phyloP scores from a whole-genome alignment of 2,888 invertebrate genomes.

The Byasa hedistus region DNA sequence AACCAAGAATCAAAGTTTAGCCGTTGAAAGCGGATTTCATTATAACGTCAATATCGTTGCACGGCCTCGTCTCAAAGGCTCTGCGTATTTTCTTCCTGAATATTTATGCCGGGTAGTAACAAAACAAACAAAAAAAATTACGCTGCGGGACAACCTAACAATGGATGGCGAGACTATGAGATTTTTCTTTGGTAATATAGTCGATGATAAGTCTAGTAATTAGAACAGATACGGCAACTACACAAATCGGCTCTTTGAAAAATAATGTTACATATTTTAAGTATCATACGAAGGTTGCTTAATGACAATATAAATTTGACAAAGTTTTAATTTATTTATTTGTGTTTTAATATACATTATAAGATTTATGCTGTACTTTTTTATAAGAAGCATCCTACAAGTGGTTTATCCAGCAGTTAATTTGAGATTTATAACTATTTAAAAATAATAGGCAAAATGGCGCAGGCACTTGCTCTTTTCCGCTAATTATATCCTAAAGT shows the following conservation, averaged over 20 bases:
- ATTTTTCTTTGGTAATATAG: slow-evolving; percentile 42
- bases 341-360: too few relatives aligned
- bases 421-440: too few relatives aligned
- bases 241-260: slow-evolving; percentile 34
- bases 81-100: slow-evolving; percentile 55
- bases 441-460: neutral
- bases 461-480: neutral
- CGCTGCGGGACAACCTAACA: slow-evolving; percentile 47
- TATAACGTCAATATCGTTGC: slow-evolving; percentile 59
- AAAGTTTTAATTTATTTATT: too few relatives aligned
- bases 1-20: slow-evolving; percentile 55
- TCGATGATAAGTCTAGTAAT: slow-evolving; percentile 38
- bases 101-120: slow-evolving; percentile 61
- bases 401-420: too few relatives aligned
- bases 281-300: too few relatives aligned
- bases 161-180: slow-evolving; percentile 45
- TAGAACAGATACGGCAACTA: slow-evolving; percentile 47
- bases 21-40: slow-evolving; percentile 55
- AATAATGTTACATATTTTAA: neutral
- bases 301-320: too few relatives aligned
- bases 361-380: too few relatives aligned
- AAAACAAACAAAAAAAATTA: slow-evolving; percentile 48
- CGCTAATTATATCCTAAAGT: neutral
- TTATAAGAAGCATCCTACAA: too few relatives aligned
- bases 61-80: slow-evolving; percentile 50